Evolutionary conservation across 2,797 vertebrate species (phyloP), one percentile per base, ranked within the genome.

Genomic region (Rhodeus uyekii): DNA sequence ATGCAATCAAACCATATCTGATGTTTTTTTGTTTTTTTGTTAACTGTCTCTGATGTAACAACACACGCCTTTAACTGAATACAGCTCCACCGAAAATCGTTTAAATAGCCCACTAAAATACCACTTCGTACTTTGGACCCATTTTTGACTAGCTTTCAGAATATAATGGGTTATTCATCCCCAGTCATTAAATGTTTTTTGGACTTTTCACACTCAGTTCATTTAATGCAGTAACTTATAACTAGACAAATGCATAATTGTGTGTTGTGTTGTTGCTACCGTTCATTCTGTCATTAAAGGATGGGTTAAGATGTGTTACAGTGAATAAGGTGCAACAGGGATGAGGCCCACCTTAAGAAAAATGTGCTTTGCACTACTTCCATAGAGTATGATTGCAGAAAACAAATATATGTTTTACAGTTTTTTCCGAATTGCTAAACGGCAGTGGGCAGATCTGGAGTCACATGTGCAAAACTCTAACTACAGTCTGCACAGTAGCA

Each of bases 31-130:
- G n/a, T n/a, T n/a, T n/a, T n/a, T n/a, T n/a, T n/a, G n/a, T n/a
- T n/a, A n/a, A n/a, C n/a, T n/a, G n/a, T n/a, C n/a, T n/a, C n/a
- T n/a, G n/a, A n/a, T n/a, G n/a, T n/a, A n/a, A n/a, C n/a, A 60
- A 14, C 55, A 19, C 76, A 61, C 87, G 50, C 24, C 2, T 12
- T 1, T 29, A 84, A 85, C 86, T 80, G 84, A 67, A n/a, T 8
- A 7, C 69, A 74, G 76, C 81, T 76, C 82, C 86, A 76, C 39
- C 6, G 39, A 24, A 2, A 36, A 3, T n/a, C 9, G 4, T 46
- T 12, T 75, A 89, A 89, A 90, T 88, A 84, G 36, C 36, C 85
- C 36, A 8, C 16, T 50, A 82, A 22, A 18, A 24, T 8, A 19
- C 60, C 4, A 19, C 29, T 75, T 42, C 1, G 9, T 27, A n/a